phyloP scores from a whole-genome alignment of 2,888 invertebrate species.

The Mythimna vitellina region DNA sequence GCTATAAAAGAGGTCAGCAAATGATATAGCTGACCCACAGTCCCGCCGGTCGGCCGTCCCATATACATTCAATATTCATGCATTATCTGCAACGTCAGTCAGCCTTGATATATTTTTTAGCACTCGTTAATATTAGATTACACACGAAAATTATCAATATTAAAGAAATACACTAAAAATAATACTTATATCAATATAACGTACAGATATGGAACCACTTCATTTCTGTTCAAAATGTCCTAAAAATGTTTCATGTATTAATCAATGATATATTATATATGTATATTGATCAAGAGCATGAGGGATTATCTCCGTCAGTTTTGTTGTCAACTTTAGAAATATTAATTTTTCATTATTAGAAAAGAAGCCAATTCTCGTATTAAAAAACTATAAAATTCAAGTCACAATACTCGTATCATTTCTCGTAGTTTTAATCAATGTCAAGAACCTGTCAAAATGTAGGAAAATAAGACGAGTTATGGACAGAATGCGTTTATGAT shows the following conservation, averaged over 20 bases:
- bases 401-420: no score
- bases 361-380: no score
- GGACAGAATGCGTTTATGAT: no score
- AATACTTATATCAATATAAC: not conserved
- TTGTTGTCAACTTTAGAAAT: slow-evolving; percentile 8
- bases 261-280: no score
- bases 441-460: no score
- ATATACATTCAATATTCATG: slow-evolving; percentile 28
- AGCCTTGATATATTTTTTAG: not conserved
- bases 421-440: no score
- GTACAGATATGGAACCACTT: slow-evolving; percentile 17
- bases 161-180: not conserved
- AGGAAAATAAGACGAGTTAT: no score
- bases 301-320: not conserved
- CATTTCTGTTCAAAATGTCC: slow-evolving; percentile 21
- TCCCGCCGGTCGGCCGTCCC: not conserved
- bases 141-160: not conserved
- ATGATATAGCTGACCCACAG: slow-evolving; percentile 22
- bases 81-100: slow-evolving; percentile 19
- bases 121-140: slow-evolving; percentile 3
- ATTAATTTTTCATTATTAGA: slow-evolving; percentile 15
- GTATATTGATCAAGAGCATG: slow-evolving; percentile 18
- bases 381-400: no score
- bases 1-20: slow-evolving; percentile 31
- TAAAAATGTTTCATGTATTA: not conserved